These are phyloP conservation scores for Agrochola lychnidis DNA, from an alignment of 2,888 invertebrate genomes.

Conservation along the genomic window DNA sequence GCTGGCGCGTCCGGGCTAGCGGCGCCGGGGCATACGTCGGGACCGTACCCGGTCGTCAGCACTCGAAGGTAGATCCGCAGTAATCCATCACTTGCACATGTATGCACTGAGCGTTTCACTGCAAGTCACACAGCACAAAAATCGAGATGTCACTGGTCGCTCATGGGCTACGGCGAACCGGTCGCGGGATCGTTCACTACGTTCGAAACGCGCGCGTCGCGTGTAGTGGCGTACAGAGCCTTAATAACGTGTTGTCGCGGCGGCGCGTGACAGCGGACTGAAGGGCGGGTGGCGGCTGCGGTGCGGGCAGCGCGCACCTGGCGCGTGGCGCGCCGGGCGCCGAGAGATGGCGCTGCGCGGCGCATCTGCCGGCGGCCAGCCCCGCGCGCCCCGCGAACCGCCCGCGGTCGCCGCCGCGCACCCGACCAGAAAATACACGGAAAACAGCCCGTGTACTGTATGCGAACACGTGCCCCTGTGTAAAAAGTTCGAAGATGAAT, in stretches of 20 bases:
- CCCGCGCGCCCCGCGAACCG: conserved; percentile 71
- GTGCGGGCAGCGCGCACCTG: conserved; percentile 87
- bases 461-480: conserved; percentile 87
- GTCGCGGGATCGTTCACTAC: conserved; percentile 88
- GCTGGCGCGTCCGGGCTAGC: conserved; percentile 88
- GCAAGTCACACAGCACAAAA: conserved; percentile 89
- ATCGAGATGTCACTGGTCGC: conserved; percentile 88
- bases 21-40: conserved; percentile 89
- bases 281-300: conserved; percentile 87
- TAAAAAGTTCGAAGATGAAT: conserved; percentile 83
- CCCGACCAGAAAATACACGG: conserved; percentile 88
- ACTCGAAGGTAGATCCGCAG: conserved; percentile 83
- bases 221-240: conserved; percentile 82
- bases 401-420: conserved; percentile 71
- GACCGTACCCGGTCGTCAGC: conserved; percentile 85
- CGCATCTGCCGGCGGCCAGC: conserved; percentile 85
- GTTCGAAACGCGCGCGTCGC: conserved; percentile 89
- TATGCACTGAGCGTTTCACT: conserved; percentile 88
- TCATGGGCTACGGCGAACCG: conserved; percentile 87
- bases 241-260: conserved; percentile 82
- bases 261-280: conserved; percentile 90
- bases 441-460: conserved; percentile 85
- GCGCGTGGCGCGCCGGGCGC: conserved; percentile 75
- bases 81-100: conserved; percentile 89
- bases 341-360: conserved; percentile 89